Percentiles rank a stretch among this genome's conserved stretches.
These are phyloP conservation scores for Phenganax marumi DNA, from an alignment of 92 coral and sea anemone species.

Conservation along the genomic window DNA sequence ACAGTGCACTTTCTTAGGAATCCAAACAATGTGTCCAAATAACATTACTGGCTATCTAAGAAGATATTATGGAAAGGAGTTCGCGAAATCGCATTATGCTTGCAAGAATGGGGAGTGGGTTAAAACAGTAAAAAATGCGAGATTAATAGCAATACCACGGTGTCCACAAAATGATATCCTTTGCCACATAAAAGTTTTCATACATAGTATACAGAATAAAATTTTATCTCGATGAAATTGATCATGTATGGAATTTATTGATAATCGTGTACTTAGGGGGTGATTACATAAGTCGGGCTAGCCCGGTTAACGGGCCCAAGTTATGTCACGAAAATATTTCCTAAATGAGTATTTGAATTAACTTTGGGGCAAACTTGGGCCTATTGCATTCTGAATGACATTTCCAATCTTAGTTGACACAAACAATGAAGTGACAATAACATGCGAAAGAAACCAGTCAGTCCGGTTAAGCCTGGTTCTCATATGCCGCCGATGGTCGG, in stretches of 20 bases:
- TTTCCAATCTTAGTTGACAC: no score
- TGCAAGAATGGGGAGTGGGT: slow-evolving; percentile 18
- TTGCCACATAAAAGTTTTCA: background rate
- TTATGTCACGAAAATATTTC: no score
- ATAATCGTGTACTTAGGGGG: background rate
- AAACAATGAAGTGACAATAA: no score
- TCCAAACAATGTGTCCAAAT: slow-evolving; percentile 1
- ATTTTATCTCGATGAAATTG: background rate
- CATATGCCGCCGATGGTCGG: no score
- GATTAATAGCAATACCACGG: background rate
- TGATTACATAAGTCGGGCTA: no score
- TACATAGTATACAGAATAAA: background rate
- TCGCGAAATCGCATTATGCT: slow-evolving; percentile 13
- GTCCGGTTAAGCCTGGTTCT: no score
- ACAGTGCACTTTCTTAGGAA: slow-evolving; percentile 23
- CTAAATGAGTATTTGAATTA: no score
- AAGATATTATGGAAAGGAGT: slow-evolving; percentile 15
- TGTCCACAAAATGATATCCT: background rate
- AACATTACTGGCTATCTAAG: background rate
- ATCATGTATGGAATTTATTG: background rate
- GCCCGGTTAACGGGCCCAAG: no score
- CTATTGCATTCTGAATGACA: no score
- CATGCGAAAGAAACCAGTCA: no score
- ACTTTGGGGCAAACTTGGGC: no score
- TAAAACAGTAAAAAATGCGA: background rate